Evolutionary conservation across 1,140 invertebrate genomes (phyloP).

Genomic region (Choristoneura fumiferana): DNA sequence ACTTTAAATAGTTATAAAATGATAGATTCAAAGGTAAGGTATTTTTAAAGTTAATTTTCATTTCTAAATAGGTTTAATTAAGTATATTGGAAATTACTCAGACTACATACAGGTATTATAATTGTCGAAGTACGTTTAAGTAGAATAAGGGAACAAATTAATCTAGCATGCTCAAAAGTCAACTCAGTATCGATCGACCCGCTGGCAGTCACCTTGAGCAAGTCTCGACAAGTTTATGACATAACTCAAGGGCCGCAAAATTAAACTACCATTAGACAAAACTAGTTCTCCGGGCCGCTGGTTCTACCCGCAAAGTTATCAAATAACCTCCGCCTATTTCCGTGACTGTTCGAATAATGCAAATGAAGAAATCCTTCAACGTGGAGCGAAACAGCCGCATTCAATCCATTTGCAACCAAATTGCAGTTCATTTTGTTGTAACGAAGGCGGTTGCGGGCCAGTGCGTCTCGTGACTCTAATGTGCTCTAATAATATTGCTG

Average conservation of each 20-base stretch:
- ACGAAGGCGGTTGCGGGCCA: conserved; percentile 42
- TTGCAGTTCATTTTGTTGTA: conserved; percentile 58
- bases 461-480: conserved; percentile 52
- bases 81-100: no score
- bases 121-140: no score
- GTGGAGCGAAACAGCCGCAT: conserved; percentile 28
- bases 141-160: no score
- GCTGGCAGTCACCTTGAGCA: not conserved
- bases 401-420: conserved; percentile 50
- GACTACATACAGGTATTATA: no score
- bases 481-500: conserved; percentile 37
- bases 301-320: conserved; percentile 4
- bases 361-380: conserved; percentile 51
- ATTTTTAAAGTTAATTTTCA: no score
- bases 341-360: conserved; percentile 38
- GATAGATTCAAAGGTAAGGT: no score
- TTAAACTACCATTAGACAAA: conserved; percentile 17
- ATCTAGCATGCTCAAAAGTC: not conserved
- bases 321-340: conserved; percentile 25
- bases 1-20: no score
- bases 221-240: not conserved
- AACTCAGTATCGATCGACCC: conserved; percentile 1
- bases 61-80: no score
- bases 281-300: conserved; percentile 1
- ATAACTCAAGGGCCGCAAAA: conserved; percentile 16